Evolutionary conservation across 1,140 invertebrate genomes (phyloP), one percentile per base, ranked within the genome.

Genomic region (Doryteuthis pealeii): DNA sequence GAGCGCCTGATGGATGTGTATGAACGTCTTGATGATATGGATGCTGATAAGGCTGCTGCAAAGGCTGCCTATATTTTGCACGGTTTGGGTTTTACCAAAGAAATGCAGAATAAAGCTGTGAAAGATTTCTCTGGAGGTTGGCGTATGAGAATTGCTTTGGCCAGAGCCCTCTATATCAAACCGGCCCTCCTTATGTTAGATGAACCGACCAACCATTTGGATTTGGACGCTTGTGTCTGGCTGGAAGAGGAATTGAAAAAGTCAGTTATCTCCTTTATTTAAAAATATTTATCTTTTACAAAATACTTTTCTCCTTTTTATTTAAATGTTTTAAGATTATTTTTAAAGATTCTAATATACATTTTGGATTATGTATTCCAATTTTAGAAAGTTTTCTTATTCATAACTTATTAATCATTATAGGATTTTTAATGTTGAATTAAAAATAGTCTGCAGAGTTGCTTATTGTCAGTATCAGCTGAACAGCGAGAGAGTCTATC

Each of bases 141-240:
- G 98, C 91, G 98, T 73, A 99, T 99, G 98, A 91, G 98, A 82
- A 99, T 99, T 82, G 95, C 97, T n/a, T 89, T 99, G 33, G 98
- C 98, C n/a, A 73, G 87, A 68, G 87, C 86, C 18, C 77, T 89
- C 71, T 89, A 83, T 76, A 82, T 89, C 58, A 86, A 85, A 72
- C 88, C 88, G 0, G 80, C 85, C 10, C 70, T 88, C 70, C 73
- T 89, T 33, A 74, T 89, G n/a, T 76, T 89, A 3, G 95, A 87
- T 83, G 92, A 93, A 81, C 92, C 92, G 0, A 92, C 91, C 8
- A 92, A 93, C 83, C 92, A 93, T 87, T 84, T 93, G 54, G 92
- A 93, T 89, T 86, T 93, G 92, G 97, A 91, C 85, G 97, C 97
- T 66, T 99, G 97, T 89, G 97, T 99, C n/a, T 99, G 98, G 98